These are phyloP conservation scores for Eublepharis macularius DNA, from an alignment of 2,113 vertebrate genomes.

Conservation along the genomic window DNA sequence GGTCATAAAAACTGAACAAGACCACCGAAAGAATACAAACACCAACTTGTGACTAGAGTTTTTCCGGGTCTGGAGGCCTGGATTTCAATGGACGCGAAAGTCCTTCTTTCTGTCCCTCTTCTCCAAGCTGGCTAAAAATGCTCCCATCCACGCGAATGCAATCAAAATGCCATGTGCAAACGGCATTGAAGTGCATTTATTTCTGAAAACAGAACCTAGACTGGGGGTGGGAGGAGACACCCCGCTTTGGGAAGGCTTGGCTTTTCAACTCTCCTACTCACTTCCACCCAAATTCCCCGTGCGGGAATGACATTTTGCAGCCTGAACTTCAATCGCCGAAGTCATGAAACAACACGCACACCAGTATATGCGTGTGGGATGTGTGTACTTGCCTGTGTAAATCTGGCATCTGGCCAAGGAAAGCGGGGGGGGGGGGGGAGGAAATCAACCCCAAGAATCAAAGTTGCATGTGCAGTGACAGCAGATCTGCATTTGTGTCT, in stretches of 20 bases:
- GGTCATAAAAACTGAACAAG: too few species aligned
- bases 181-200: not conserved
- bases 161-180: not conserved
- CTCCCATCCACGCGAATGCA: not conserved
- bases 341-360: not conserved
- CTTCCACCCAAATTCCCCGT: not conserved
- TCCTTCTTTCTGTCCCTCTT: too few species aligned
- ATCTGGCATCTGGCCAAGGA: not conserved
- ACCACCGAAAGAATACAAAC: too few species aligned
- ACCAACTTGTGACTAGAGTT: too few species aligned
- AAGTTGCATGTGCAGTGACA: not conserved
- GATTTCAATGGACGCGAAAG: too few species aligned
- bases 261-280: not conserved
- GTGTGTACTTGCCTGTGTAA: not conserved
- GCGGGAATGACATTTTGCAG: constrained; percentile 19
- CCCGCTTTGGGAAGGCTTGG: not conserved
- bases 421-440: not conserved
- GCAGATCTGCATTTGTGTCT: not conserved
- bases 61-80: too few species aligned
- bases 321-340: constrained; percentile 16
- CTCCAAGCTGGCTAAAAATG: not conserved
- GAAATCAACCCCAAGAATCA: not conserved
- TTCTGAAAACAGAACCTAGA: not conserved
- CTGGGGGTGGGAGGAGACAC: not conserved
- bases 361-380: not conserved